Base-by-base conservation (phyloP, 2,888 invertebrate species). In the Pediacus dermestoides region DNA sequence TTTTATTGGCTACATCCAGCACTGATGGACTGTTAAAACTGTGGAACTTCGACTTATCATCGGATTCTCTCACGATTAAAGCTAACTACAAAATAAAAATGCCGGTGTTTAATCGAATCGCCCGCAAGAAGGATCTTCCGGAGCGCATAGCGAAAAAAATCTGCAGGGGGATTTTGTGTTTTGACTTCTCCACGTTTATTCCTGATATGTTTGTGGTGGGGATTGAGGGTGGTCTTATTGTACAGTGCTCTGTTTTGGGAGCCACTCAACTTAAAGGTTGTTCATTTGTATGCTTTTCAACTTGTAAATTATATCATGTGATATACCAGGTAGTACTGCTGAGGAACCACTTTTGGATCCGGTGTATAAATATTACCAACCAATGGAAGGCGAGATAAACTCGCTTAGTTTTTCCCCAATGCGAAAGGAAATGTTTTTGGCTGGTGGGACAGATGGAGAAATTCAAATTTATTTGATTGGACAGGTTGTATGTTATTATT, bases 121-220 rank as follows among this genome's bases (percentile, higher is more conserved):
- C 37, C 23, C 26, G 40, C 10, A 15, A 25, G 38, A 40, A 26
- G 13, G 12, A 14, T 4, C n/a, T 22, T 9, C 2, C 39, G 34
- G 26, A 2, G 34, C 44, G 49, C 34, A 42, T 53, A 14, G 31
- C 48, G 1, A 54, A 55, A 25, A 63, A 62, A 45, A 46, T 54
- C 8, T 53, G 55, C 6, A 50, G 63, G 11, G 70, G 67, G 2
- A 55, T 71, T 7, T 55, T 63, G 7, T 59, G 63, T 39, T 69
- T 70, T 45, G 67, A 68, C 55, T 71, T 72, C 57, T 69, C 70
- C 0, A 54, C 53, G 21, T 60, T 63, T 32, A 39, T 57, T 2
- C 55, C 61, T 0, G 66, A 70, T 30, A 57, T 64, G 33, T 70
- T 72, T 53, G 48, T 70, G 2, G 64, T 69, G n/a, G 70, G 64